phyloP scores from a whole-genome alignment of 2,888 invertebrate genomes.

The Pammene aurita region DNA sequence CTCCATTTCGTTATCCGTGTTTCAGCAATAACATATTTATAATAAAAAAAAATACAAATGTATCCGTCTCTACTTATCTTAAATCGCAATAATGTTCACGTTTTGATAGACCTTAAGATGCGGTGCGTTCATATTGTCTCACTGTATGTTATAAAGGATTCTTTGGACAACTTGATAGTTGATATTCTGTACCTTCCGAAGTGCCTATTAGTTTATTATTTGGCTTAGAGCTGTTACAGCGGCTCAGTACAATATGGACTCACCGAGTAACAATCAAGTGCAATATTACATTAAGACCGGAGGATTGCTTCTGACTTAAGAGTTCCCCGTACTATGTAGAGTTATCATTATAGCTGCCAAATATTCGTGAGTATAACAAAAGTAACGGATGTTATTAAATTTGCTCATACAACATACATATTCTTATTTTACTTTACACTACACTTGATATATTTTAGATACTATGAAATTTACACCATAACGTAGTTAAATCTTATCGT shows the following conservation, averaged over 20 bases:
- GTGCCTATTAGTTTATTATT: constrained; percentile 36
- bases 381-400: constrained; percentile 14
- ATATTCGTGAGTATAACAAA: constrained; percentile 29
- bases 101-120: constrained; percentile 39
- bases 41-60: constrained; percentile 35
- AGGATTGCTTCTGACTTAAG: constrained; percentile 25
- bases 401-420: constrained; percentile 21
- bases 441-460: constrained; percentile 31
- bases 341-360: constrained; percentile 36
- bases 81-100: constrained; percentile 44
- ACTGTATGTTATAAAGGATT: constrained; percentile 12
- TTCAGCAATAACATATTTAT: constrained; percentile 42
- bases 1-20: constrained; percentile 23
- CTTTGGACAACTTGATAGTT: constrained; percentile 16
- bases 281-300: constrained; percentile 37
- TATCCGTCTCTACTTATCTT: constrained; percentile 43
- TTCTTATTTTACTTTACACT: constrained; percentile 27
- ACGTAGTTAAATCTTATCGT: not conserved
- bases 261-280: constrained; percentile 32
- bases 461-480: constrained; percentile 21
- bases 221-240: constrained; percentile 18
- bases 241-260: constrained; percentile 28
- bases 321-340: constrained; percentile 27
- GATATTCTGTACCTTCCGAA: constrained; percentile 35
- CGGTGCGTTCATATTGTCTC: constrained; percentile 33